Percentiles rank a stretch among this genome's conserved stretches.
These are phyloP conservation scores for Manacus vitellinus DNA, from an alignment of 2,113 vertebrate genomes.

Conservation along the genomic window DNA sequence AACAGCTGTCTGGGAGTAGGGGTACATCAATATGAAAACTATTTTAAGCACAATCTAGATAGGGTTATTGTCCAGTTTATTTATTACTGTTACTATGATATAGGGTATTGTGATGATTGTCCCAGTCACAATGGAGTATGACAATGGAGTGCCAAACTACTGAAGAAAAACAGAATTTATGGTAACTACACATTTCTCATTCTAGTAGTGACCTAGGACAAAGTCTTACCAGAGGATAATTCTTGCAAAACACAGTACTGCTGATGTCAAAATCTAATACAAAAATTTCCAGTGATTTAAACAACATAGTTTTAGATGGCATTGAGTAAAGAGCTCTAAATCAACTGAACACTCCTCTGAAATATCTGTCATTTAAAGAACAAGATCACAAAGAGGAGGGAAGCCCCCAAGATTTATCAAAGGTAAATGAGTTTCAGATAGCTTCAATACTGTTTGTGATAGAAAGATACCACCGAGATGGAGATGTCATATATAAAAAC, in stretches of 20 bases:
- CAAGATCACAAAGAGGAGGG: background rate
- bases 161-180: background rate
- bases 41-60: background rate
- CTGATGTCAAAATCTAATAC: background rate
- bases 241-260: background rate
- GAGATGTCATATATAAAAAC: background rate
- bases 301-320: background rate
- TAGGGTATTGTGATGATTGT: background rate
- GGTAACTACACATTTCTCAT: background rate
- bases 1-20: background rate
- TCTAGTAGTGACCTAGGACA: background rate
- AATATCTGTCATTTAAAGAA: background rate
- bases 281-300: background rate
- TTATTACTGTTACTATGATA: background rate
- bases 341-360: background rate
- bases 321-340: slow-evolving; percentile 11
- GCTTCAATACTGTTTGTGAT: background rate
- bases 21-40: background rate
- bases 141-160: background rate
- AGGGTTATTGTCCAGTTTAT: background rate
- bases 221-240: background rate
- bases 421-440: background rate
- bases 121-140: background rate
- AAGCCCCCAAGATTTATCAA: background rate
- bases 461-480: background rate